phyloP scores from a whole-genome alignment of 2,797 vertebrate species.

The Trachops cirrhosus region DNA sequence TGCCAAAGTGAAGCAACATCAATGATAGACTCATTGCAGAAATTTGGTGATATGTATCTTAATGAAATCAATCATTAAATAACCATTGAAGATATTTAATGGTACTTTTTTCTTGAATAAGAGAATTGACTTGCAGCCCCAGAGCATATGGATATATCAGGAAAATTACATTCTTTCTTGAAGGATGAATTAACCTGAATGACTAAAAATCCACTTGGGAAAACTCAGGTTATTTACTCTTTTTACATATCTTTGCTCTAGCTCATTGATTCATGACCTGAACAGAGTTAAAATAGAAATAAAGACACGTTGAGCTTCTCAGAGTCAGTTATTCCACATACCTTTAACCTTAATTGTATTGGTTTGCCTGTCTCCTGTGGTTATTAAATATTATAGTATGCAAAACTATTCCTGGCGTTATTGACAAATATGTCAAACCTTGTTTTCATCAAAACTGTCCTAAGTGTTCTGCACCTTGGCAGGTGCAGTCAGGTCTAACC shows the following conservation, averaged over 20 bases:
- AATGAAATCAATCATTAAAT: conserved; percentile 46
- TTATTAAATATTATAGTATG: conserved; percentile 60
- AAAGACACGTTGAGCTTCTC: conserved; percentile 33
- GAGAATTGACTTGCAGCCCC: background rate
- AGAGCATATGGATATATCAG: background rate
- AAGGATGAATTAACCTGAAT: background rate
- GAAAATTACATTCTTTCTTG: conserved; percentile 40
- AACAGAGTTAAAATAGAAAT: conserved; percentile 57
- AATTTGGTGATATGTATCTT: background rate
- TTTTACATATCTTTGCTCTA: conserved; percentile 19
- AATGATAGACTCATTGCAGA: background rate
- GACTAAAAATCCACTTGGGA: background rate
- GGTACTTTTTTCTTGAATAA: conserved; percentile 29
- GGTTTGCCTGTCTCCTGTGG: conserved; percentile 53
- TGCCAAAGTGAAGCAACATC: background rate
- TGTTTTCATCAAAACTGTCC: conserved; percentile 39
- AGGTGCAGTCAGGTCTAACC: background rate
- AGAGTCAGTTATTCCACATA: conserved; percentile 45
- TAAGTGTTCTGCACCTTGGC: conserved; percentile 30
- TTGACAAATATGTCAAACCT: conserved; percentile 68
- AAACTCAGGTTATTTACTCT: conserved; percentile 12
- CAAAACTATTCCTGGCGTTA: conserved; percentile 64
- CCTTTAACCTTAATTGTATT: conserved; percentile 60
- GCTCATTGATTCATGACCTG: conserved; percentile 38
- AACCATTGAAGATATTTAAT: background rate